Conservation (phyloP, 2,113 vertebrate species). For the Thunnus thynnus region DNA sequence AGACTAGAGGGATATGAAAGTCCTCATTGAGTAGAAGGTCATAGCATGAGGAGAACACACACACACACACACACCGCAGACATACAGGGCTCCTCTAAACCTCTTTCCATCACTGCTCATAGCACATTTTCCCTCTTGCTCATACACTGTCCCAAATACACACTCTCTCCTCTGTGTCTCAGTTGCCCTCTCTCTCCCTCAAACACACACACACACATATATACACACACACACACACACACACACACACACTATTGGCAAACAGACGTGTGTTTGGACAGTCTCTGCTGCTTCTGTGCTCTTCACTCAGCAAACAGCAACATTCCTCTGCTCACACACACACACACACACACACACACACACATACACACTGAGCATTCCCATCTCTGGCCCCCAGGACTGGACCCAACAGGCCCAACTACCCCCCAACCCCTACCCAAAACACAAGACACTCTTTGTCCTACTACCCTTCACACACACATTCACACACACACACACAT, state of each 20-base stretch:
- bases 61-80: constrained; percentile 39
- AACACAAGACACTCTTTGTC: constrained; percentile 83
- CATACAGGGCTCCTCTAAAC: constrained; percentile 45
- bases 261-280: constrained; percentile 81
- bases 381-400: constrained; percentile 78
- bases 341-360: constrained; percentile 44
- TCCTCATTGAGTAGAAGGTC: constrained; percentile 78
- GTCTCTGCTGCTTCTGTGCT: constrained; percentile 75
- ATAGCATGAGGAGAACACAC: constrained; percentile 51
- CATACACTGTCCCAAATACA: constrained; percentile 39
- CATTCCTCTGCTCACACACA: constrained; percentile 70
- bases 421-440: constrained; percentile 58
- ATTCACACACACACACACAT: constrained; percentile 41
- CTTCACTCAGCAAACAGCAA: constrained; percentile 82
- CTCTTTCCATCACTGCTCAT: constrained; percentile 63
- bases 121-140: constrained; percentile 48
- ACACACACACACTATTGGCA: constrained; percentile 59
- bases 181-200: constrained; percentile 10
- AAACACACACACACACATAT: background rate
- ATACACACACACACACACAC: constrained; percentile 25
- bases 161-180: constrained; percentile 28
- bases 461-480: constrained; percentile 44
- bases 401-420: constrained; percentile 76
- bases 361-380: constrained; percentile 46
- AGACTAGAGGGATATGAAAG: constrained; percentile 71